Evolutionary conservation across 2,797 vertebrate genomes (phyloP).

Genomic region (Rhynchotus rufescens): DNA sequence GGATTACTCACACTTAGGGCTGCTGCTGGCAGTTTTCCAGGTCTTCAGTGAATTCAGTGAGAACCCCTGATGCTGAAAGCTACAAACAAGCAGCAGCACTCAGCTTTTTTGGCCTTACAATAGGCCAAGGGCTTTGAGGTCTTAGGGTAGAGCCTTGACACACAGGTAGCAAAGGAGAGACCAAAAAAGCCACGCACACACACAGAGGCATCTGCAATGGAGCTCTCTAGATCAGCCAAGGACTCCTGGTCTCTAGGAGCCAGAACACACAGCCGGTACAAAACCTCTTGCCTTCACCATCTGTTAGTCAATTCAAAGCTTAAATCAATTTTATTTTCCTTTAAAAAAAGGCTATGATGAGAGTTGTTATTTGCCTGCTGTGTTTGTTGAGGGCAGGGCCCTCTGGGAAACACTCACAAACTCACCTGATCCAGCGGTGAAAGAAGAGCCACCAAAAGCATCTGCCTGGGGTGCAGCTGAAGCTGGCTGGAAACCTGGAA

Average conservation of each 20-base stretch:
- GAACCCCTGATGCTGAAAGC: neutral
- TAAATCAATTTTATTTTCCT: neutral
- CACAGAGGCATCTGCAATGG: neutral
- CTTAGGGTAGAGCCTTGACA: neutral
- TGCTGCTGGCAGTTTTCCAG: neutral
- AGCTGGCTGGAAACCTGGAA: constrained; percentile 84
- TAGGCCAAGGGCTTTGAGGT: neutral
- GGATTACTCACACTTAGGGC: neutral
- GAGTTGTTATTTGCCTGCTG: neutral
- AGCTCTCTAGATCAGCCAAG: neutral
- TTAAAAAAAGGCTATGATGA: neutral
- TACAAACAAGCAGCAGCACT: neutral
- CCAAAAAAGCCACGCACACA: neutral
- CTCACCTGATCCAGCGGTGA: constrained; percentile 86
- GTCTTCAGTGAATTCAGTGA: neutral
- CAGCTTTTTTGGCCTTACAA: neutral
- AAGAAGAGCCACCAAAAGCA: constrained; percentile 80
- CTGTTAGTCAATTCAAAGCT: neutral
- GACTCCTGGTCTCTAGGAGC: neutral
- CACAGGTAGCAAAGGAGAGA: neutral
- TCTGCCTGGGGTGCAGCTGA: constrained; percentile 72
- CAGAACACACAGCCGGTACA: neutral
- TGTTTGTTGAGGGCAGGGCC: neutral
- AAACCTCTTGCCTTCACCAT: neutral
- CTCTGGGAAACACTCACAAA: fast-evolving